Evolutionary conservation across 2,113 vertebrate species (phyloP), one percentile per base, ranked within the genome.

Genomic region (Helogale parvula): DNA sequence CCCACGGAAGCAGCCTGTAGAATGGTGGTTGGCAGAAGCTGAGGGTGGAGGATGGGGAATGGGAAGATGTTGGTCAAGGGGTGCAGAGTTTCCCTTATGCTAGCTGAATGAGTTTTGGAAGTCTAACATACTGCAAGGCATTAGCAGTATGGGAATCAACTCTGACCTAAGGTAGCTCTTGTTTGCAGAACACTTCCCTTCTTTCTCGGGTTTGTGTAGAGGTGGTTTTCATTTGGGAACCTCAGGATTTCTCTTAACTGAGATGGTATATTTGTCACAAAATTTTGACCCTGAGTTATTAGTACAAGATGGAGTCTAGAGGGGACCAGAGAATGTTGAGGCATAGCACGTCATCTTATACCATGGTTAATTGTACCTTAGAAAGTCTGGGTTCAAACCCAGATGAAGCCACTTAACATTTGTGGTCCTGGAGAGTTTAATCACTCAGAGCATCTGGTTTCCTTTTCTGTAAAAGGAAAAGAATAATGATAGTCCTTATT

Each of bases 201-300:
- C 35, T 81, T 60, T 23, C 27, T 81, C 31, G 52, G 33, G 17
- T 82, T 90, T 77, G 27, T 81, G 47, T 57, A 86, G 52, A 82
- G 63, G 69, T 17, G n/a, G 35, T 96, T 91, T 97, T 35, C 41
- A 38, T 33, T 57, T 47, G 66, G 27, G 19, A 25, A 92, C n/a
- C n/a, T 89, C 63, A 45, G 77, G 23, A 45, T 23, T 33, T 69
- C 35, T 29, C 54, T 79, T 71, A 19, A 80, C 29, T 19, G 38
- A 86, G 27, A 88, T 84, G 65, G 7, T 74, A 4, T 50, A 83
- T 69, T 50, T 88, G 33, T n/a, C 16, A 45, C 27, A 60, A 50
- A 12, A 45, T 23, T 84, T 96, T 82, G 60, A 76, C 11, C 4
- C 50, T 82, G 60, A 93, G 25, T 97, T 79, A 68, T 77, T 96